A percentile compares a stretch with the other conserved stretches of the same genome.
Evolutionary conservation across 2,888 invertebrate species (phyloP).

Genomic region (Latheticus oryzae): DNA sequence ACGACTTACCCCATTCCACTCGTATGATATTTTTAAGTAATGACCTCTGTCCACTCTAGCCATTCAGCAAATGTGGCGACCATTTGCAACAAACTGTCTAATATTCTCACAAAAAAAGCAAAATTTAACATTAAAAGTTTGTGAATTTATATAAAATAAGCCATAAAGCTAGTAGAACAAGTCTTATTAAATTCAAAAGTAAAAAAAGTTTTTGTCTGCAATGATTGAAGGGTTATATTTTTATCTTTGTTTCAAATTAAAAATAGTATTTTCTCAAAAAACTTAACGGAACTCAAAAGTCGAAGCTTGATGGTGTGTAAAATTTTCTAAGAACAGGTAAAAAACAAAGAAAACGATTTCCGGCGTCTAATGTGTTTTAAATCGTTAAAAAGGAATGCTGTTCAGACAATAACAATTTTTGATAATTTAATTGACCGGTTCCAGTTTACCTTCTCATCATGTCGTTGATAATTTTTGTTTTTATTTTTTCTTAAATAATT

Average conservation of each 20-base stretch:
- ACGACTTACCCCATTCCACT: conserved; percentile 58
- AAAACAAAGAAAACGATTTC: conserved; percentile 53
- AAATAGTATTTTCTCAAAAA: too few species aligned
- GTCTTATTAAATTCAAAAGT: too few species aligned
- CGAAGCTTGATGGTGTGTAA: too few species aligned
- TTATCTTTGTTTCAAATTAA: too few species aligned
- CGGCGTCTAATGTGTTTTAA: conserved; percentile 60
- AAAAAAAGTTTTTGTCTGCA: too few species aligned
- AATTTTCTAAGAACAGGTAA: conserved; percentile 48
- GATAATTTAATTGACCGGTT: conserved; percentile 23
- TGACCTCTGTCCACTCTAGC: conserved; percentile 50
- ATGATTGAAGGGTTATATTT: too few species aligned
- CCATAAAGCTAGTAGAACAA: too few species aligned
- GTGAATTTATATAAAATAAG: too few species aligned
- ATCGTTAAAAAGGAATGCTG: conserved; percentile 53
- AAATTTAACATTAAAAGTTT: too few species aligned
- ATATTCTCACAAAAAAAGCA: too few species aligned
- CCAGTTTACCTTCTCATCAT: conserved; percentile 6
- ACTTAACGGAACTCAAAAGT: background rate
- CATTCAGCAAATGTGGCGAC: conserved; percentile 23
- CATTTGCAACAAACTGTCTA: background rate
- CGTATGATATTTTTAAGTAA: conserved; percentile 59
- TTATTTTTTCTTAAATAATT: conserved; percentile 3
- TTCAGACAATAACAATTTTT: conserved; percentile 37
- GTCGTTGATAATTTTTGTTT: background rate